These are phyloP conservation scores for Odocoileus hemionus DNA, from an alignment of 2,113 vertebrate species.

Conservation along the genomic window DNA sequence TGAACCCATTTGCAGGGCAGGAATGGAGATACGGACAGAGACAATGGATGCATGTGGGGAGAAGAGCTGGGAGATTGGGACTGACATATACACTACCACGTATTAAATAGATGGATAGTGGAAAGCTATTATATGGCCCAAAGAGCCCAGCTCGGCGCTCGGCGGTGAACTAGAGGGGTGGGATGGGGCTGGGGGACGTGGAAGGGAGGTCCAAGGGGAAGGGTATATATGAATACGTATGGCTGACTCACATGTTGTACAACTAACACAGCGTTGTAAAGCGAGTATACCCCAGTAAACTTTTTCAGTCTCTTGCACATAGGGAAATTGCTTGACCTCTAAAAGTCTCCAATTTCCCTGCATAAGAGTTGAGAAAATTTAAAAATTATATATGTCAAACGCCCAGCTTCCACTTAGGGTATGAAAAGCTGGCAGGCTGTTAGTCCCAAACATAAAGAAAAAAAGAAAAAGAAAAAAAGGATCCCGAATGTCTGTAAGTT, in stretches of 20 bases:
- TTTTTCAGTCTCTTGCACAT: neutral
- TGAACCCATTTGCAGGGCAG: neutral
- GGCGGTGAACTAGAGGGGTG: neutral
- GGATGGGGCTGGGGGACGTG: rapidly evolving
- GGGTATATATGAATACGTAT: neutral
- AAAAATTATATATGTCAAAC: neutral
- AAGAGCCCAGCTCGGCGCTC: neutral
- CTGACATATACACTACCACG: neutral
- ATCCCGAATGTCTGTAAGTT: neutral
- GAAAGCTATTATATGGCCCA: neutral
- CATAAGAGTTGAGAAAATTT: neutral
- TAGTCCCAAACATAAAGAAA: neutral
- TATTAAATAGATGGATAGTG: neutral
- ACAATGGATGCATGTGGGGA: neutral
- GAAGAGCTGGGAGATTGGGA: neutral
- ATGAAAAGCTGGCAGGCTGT: neutral
- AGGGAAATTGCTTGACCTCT: neutral
- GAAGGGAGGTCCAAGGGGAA: neutral
- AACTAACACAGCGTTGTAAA: neutral
- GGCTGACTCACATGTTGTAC: neutral
- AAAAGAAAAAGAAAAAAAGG: neutral
- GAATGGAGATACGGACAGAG: neutral
- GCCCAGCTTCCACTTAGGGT: neutral
- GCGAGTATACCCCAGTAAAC: neutral
- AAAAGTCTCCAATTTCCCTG: neutral